phyloP scores from a whole-genome alignment of 1,140 invertebrate species.

The Condylostylus longicornis region DNA sequence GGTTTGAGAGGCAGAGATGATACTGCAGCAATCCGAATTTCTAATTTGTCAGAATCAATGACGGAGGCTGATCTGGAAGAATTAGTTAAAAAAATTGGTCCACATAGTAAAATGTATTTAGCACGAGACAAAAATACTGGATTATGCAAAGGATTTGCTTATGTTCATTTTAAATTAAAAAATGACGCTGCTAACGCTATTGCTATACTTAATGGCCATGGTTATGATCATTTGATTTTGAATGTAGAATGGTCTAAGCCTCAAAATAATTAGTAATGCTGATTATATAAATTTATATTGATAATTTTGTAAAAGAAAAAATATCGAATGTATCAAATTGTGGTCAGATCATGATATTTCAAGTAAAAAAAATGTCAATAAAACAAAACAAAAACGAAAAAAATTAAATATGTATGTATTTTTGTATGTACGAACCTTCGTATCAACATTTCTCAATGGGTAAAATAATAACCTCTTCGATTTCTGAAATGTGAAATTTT shows the following conservation, averaged over 20 bases:
- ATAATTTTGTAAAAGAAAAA: too few species aligned
- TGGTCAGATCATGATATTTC: too few species aligned
- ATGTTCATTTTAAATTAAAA: constrained; percentile 83
- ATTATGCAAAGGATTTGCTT: constrained; percentile 87
- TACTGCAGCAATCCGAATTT: constrained; percentile 83
- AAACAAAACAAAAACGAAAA: too few species aligned
- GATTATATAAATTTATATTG: too few species aligned
- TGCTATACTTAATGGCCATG: constrained; percentile 76
- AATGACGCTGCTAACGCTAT: constrained; percentile 88
- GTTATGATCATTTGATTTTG: constrained; percentile 96
- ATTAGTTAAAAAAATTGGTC: constrained; percentile 55
- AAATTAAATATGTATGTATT: too few species aligned
- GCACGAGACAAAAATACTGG: constrained; percentile 75
- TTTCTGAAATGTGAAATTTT: too few species aligned
- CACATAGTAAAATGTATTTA: constrained; percentile 63
- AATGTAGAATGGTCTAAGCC: constrained; percentile 98
- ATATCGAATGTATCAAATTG: too few species aligned
- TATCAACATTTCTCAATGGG: too few species aligned
- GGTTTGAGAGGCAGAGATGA: constrained; percentile 56
- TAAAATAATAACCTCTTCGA: too few species aligned
- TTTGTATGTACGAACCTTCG: too few species aligned
- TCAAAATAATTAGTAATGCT: constrained; percentile 34
- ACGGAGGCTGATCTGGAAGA: constrained; percentile 91
- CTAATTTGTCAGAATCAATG: constrained; percentile 93
- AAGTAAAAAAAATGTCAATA: too few species aligned